Conservation (phyloP, 2,113 vertebrate species). For the Capra hircus region DNA sequence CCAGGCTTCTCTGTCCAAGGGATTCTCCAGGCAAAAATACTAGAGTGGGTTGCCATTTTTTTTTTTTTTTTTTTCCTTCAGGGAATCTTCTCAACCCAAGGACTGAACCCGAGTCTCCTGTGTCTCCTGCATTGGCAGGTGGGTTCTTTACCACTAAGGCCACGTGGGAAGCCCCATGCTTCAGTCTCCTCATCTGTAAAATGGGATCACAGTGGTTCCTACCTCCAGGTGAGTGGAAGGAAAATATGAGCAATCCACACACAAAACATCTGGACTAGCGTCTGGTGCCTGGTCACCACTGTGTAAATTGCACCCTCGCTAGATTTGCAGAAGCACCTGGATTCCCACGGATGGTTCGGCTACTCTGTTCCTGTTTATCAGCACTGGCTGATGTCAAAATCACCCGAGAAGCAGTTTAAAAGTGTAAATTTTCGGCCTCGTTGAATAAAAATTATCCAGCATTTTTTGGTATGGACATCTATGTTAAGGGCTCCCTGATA, state of each 20-base stretch:
- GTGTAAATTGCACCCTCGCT: not conserved
- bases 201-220: not conserved
- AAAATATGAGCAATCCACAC: not conserved
- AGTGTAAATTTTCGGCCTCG: not conserved
- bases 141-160: not conserved
- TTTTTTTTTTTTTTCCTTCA: not conserved
- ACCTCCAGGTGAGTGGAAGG: not conserved
- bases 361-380: not conserved
- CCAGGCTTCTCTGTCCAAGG: not conserved
- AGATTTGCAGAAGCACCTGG: not conserved
- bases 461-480: not conserved
- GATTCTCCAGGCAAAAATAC: not conserved
- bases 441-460: not conserved
- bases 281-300: accelerated
- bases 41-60: not conserved
- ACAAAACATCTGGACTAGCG: not conserved
- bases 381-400: not conserved
- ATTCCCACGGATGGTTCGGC: not conserved
- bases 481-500: not conserved
- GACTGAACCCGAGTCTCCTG: not conserved
- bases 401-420: not conserved
- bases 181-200: not conserved
- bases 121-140: not conserved
- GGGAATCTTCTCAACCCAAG: not conserved
- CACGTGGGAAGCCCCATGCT: not conserved